Conservation (phyloP, 1,140 invertebrate species). For the Calliopsis andreniformis region DNA sequence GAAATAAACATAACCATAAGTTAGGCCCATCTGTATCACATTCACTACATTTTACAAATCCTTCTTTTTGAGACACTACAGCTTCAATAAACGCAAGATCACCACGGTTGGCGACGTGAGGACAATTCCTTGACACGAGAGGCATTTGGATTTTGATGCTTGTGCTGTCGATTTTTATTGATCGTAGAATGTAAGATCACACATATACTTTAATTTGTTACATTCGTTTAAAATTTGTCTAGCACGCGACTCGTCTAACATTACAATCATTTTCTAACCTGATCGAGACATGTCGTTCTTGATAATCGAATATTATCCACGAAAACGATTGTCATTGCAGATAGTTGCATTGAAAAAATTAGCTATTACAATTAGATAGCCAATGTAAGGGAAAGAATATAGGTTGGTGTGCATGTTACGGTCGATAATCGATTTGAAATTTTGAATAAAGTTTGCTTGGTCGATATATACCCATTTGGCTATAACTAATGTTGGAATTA, state of each 20-base stretch:
- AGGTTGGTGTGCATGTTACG: conserved; percentile 23
- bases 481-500: too few species aligned
- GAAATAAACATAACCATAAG: conserved; percentile 91
- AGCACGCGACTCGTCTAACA: conserved; percentile 39
- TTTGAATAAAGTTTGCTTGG: not conserved
- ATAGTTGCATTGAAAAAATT: conserved; percentile 43
- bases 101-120: conserved; percentile 71
- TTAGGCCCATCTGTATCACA: conserved; percentile 84
- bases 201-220: conserved; percentile 10
- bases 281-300: conserved; percentile 50
- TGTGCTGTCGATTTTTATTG: conserved; percentile 26
- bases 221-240: conserved; percentile 42
- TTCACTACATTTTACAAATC: conserved; percentile 74
- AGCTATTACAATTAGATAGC: conserved; percentile 12
- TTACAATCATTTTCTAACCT: conserved; percentile 67
- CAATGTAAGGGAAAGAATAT: conserved; percentile 27
- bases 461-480: too few species aligned
- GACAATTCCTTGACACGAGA: conserved; percentile 74
- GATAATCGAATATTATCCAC: conserved; percentile 59
- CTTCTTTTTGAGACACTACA: conserved; percentile 70
- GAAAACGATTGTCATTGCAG: conserved; percentile 73
- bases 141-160: conserved; percentile 68
- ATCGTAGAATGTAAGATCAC: conserved; percentile 15
- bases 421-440: conserved; percentile 23
- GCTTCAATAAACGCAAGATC: conserved; percentile 73